Base-by-base conservation (phyloP, 2,888 invertebrate species). In the Lutraria lutraria region DNA sequence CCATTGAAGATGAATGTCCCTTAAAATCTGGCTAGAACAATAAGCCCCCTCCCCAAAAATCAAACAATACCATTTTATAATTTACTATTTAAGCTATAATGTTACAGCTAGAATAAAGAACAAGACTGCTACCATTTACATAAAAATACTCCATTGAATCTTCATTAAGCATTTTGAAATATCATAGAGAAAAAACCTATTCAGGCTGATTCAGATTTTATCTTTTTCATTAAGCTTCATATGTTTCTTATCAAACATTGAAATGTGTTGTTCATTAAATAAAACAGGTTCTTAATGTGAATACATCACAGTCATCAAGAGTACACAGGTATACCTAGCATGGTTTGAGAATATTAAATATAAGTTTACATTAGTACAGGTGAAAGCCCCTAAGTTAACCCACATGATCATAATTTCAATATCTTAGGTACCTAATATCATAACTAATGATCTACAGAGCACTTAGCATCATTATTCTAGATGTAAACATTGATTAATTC, bases 231-330 rank as follows among this genome's bases (percentile, higher is more conserved):
- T n/a, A 68, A 68, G n/a, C 12, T 13, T 21, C 10, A n/a, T 25
- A 68, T 25, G 63, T 68, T 68, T 10, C 25, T 68, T 68, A 68
- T 68, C 63, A 68, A 68, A 68, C n/a, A 68, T 25, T 68, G 25
- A 68, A 68, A 68, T 68, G 25, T 68, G 63, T 68, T 68, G 63
- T 68, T 25, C 63, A 68, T 68, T 68, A 68, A 68, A 68, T 68
- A 68, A 25, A 68, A 68, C 63, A 25, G 25, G n/a, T 25, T 68
- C 63, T 25, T 68, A 68, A 68, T 43, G 25, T 68, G 63, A 68
- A n/a, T 4, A 68, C 63, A 68, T 68, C 12, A 68, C 15, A 56
- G 56, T 2, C 19, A 56, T 56, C 56, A 2, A 56, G 56, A 56
- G 15, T 13, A 2, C 3, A 56, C 56, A 19, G 56, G 56, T 56